phyloP scores from a whole-genome alignment of 2,113 vertebrate species.

The Cephalopterus ornatus region DNA sequence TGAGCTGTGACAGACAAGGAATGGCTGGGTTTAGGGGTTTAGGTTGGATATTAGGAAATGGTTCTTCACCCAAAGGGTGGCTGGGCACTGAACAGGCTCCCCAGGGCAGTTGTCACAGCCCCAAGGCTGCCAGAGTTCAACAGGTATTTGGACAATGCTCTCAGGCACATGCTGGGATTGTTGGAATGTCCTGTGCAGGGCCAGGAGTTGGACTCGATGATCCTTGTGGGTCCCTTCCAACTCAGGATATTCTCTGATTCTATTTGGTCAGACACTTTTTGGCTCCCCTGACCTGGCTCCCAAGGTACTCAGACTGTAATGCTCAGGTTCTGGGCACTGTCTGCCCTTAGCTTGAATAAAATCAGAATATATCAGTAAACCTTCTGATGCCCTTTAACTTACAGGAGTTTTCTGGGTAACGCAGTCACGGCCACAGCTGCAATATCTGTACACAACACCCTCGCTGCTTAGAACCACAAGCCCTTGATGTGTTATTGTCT shows the following conservation, averaged over 20 bases:
- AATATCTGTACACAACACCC: not conserved
- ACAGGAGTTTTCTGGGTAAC: not conserved
- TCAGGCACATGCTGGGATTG: not conserved
- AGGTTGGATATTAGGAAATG: not conserved
- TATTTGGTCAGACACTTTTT: not conserved
- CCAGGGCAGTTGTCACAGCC: not conserved
- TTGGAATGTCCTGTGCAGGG: not conserved
- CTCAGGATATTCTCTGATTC: not conserved
- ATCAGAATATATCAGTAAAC: not conserved
- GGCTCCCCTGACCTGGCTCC: not conserved
- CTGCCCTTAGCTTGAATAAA: not conserved
- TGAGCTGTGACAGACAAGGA: not conserved
- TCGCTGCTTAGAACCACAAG: not conserved
- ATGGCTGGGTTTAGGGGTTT: not conserved
- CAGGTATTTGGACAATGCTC: not conserved
- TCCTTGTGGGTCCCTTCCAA: not conserved
- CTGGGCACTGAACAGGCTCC: not conserved
- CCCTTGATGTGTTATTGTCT: not conserved
- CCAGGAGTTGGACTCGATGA: not conserved
- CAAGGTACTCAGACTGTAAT: fast-evolving
- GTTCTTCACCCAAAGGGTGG: not conserved
- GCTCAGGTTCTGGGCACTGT: not conserved
- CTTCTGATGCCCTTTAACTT: not conserved
- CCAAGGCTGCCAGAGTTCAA: not conserved
- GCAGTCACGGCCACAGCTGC: not conserved